Conservation (phyloP, 2,888 invertebrate species). For the Lycocerus yunnanus region DNA sequence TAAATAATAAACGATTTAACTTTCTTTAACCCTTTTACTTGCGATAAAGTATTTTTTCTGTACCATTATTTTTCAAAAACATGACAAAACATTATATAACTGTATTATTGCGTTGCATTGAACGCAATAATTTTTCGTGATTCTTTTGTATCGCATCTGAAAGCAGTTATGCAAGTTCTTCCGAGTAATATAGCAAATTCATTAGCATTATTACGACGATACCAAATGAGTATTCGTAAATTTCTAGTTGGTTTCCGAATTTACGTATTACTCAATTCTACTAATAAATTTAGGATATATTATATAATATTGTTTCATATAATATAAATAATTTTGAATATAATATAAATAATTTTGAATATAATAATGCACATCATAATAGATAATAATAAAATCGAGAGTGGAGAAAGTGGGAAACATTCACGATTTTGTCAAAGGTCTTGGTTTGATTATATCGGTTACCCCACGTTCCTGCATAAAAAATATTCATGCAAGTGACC, state of each 20-base stretch:
- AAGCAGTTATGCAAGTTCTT: conserved; percentile 1
- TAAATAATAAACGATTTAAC: no score
- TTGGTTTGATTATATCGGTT: not conserved
- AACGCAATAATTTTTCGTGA: not conserved
- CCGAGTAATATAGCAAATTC: not conserved
- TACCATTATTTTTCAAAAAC: not conserved
- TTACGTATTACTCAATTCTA: not conserved
- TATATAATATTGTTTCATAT: no score
- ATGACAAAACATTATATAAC: not conserved
- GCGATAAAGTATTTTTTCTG: not conserved
- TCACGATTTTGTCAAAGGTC: conserved; percentile 16
- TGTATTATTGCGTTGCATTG: not conserved
- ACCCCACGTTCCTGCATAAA: not conserved
- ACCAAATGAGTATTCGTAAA: not conserved
- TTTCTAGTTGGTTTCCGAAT: not conserved
- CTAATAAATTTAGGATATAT: not conserved
- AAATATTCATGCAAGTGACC: conserved; percentile 5
- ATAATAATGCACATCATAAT: not conserved
- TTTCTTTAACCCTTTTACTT: no score
- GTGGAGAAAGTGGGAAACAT: conserved; percentile 15
- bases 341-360: not conserved
- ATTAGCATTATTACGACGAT: not conserved
- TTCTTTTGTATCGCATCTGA: not conserved
- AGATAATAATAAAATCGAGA: not conserved
- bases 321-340: not conserved